Percentiles rank a stretch among this genome's conserved stretches.
phyloP scores from a whole-genome alignment of 2,797 vertebrate species.

The Dipus sagitta region DNA sequence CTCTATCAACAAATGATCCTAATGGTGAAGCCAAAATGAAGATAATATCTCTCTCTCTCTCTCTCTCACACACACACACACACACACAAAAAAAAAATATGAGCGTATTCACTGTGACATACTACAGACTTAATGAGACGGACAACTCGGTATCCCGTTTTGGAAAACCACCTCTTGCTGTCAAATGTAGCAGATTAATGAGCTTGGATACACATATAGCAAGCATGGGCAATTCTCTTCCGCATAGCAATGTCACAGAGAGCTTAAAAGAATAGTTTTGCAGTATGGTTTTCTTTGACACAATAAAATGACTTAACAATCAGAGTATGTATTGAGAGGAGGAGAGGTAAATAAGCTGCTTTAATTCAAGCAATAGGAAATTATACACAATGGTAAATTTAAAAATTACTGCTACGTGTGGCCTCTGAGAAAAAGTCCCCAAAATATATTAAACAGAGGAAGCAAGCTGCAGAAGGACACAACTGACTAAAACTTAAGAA shows the following conservation, averaged over 20 bases:
- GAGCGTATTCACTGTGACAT: not conserved
- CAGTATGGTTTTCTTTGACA: not conserved
- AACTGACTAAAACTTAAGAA: not conserved
- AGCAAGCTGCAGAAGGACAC: not conserved
- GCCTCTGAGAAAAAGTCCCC: not conserved
- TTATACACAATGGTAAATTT: not conserved
- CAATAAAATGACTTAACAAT: not conserved
- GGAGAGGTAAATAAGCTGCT: not conserved
- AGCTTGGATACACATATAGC: not conserved
- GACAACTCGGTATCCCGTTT: not conserved
- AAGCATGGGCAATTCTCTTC: not conserved
- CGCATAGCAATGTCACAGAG: not conserved
- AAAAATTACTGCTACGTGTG: not conserved
- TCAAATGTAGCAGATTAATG: not conserved
- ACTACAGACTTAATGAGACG: not conserved
- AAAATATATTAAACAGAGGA: not conserved
- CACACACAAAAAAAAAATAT: not conserved
- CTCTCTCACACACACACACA: not conserved
- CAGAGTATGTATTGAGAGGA: not conserved
- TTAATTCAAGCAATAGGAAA: not conserved
- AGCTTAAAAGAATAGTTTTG: not conserved
- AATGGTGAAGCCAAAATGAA: not conserved
- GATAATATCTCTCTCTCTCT: too few relatives aligned
- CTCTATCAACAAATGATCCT: not conserved
- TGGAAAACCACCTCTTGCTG: not conserved